phyloP scores from a whole-genome alignment of 2,888 invertebrate species.

The Linyphia triangularis region DNA sequence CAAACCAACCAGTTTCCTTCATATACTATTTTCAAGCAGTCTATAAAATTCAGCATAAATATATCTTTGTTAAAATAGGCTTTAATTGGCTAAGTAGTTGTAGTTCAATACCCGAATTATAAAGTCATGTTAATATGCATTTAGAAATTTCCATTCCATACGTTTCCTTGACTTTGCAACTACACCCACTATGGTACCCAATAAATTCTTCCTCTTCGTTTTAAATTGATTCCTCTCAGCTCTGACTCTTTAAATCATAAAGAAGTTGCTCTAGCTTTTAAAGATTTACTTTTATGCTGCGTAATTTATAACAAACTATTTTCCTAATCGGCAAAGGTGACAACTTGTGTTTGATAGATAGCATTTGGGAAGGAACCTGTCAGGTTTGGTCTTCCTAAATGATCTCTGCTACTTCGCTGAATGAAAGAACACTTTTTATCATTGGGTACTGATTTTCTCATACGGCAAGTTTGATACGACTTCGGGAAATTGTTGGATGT shows the following conservation, averaged over 20 bases:
- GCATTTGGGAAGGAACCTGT: background rate
- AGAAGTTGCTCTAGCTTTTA: background rate
- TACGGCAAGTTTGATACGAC: background rate
- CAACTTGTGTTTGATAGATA: conserved; percentile 36
- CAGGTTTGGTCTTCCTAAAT: conserved; percentile 29
- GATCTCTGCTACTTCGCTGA: conserved; percentile 31
- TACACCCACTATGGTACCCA: too few species aligned
- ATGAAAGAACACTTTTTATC: conserved; percentile 18
- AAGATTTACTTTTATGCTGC: background rate
- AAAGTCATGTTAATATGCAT: too few species aligned
- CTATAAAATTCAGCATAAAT: too few species aligned
- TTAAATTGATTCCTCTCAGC: background rate
- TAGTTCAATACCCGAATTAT: too few species aligned
- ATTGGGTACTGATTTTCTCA: background rate
- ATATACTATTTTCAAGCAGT: too few species aligned
- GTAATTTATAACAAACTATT: background rate
- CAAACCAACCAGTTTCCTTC: too few species aligned
- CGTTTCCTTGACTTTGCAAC: too few species aligned
- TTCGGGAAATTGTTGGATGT: too few species aligned
- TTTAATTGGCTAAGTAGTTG: too few species aligned
- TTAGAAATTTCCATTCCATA: too few species aligned
- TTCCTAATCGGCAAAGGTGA: background rate
- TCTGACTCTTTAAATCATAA: background rate
- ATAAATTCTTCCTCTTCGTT: too few species aligned
- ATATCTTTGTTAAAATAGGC: too few species aligned